Percentiles rank a stretch among this genome's conserved stretches.
Evolutionary conservation across 2,113 vertebrate genomes (phyloP).

Genomic region (Menidia beryllina): DNA sequence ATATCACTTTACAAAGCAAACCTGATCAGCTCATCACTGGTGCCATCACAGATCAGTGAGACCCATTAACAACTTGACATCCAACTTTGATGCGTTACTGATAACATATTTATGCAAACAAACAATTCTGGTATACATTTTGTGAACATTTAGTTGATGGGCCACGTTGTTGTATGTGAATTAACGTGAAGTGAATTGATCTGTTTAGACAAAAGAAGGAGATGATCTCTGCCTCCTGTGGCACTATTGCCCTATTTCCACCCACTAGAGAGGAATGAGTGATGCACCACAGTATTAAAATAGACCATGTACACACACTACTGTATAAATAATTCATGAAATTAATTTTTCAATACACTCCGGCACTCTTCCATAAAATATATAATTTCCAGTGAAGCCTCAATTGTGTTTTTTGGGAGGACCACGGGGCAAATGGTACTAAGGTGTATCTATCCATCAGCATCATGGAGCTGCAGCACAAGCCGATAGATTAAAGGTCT

Average conservation of each 20-base stretch:
- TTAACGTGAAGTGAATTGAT: slow-evolving; percentile 61
- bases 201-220: slow-evolving; percentile 66
- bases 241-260: slow-evolving; percentile 72
- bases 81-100: slow-evolving; percentile 37
- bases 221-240: slow-evolving; percentile 72
- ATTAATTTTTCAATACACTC: slow-evolving; percentile 81
- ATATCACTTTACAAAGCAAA: slow-evolving; percentile 14
- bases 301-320: slow-evolving; percentile 78
- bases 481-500: slow-evolving; percentile 63
- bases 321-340: slow-evolving; percentile 82
- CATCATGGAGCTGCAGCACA: slow-evolving; percentile 47
- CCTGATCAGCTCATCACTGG: slow-evolving; percentile 19
- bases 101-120: slow-evolving; percentile 36
- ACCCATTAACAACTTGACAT: slow-evolving; percentile 40
- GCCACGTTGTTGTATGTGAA: slow-evolving; percentile 47
- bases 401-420: slow-evolving; percentile 68
- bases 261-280: slow-evolving; percentile 68
- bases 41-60: slow-evolving; percentile 20
- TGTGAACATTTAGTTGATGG: slow-evolving; percentile 46
- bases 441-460: slow-evolving; percentile 58
- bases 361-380: slow-evolving; percentile 81
- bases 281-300: slow-evolving; percentile 82
- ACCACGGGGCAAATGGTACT: slow-evolving; percentile 59
- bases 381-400: slow-evolving; percentile 77
- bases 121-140: slow-evolving; percentile 29